phyloP scores from a whole-genome alignment of 2,888 invertebrate species.

The Philopedon plagiatum region DNA sequence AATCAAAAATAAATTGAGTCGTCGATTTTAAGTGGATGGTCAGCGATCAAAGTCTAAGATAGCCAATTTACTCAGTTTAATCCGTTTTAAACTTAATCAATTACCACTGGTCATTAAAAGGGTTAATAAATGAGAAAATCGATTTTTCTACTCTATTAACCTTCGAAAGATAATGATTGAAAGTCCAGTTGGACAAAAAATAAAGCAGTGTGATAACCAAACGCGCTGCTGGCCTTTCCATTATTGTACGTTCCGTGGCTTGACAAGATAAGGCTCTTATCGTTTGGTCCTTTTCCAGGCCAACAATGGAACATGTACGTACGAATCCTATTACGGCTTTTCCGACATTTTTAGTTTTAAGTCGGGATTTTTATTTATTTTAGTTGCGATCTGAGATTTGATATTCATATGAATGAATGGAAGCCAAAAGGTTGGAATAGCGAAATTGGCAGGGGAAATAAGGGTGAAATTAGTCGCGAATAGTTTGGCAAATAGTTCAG shows the following conservation, averaged over 20 bases:
- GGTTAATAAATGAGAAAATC: background rate
- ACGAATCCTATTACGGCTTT: constrained; percentile 18
- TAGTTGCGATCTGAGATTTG: background rate
- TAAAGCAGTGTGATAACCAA: constrained; percentile 17
- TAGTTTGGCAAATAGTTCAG: too few species aligned
- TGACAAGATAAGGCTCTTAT: constrained; percentile 20
- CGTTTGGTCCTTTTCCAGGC: constrained; percentile 13
- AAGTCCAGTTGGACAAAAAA: constrained; percentile 3
- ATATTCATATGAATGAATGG: too few species aligned
- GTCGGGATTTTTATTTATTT: constrained; percentile 1
- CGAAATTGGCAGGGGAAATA: too few species aligned
- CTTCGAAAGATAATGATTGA: constrained; percentile 9
- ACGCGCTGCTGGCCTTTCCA: constrained; percentile 6
- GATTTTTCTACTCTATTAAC: constrained; percentile 4
- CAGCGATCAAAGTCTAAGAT: background rate
- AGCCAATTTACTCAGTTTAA: background rate
- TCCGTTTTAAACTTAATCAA: background rate
- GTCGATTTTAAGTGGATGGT: too few species aligned
- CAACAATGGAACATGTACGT: constrained; percentile 19
- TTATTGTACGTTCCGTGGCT: constrained; percentile 17
- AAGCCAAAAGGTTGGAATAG: too few species aligned
- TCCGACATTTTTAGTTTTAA: constrained; percentile 16
- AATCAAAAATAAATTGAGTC: too few species aligned
- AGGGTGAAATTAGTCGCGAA: too few species aligned
- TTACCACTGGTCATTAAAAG: background rate